Conservation (phyloP, 2,888 invertebrate species). For the Diloba caeruleocephala region DNA sequence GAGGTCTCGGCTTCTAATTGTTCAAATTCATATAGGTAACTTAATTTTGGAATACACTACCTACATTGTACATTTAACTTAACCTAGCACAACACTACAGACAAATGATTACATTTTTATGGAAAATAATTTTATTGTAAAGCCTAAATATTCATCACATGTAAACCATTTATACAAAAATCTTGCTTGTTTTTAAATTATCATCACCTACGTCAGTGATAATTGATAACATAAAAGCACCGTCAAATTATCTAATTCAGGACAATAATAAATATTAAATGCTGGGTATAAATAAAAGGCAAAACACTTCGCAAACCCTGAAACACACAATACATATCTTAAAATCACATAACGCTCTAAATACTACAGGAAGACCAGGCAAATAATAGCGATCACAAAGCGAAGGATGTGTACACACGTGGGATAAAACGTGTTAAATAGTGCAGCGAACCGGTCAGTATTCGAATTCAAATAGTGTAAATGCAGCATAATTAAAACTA, state of each 20-base stretch:
- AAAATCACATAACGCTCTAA: slow-evolving; percentile 52
- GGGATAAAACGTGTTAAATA: slow-evolving; percentile 34
- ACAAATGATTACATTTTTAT: slow-evolving; percentile 52
- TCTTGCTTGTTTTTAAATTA: slow-evolving; percentile 31
- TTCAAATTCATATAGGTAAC: slow-evolving; percentile 37
- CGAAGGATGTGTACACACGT: slow-evolving; percentile 57
- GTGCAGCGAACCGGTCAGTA: slow-evolving; percentile 33
- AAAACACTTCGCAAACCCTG: slow-evolving; percentile 71
- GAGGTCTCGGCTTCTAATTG: slow-evolving; percentile 44
- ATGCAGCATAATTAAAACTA: slow-evolving; percentile 25
- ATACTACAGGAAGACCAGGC: slow-evolving; percentile 64
- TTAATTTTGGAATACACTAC: slow-evolving; percentile 51
- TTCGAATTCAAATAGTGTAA: slow-evolving; percentile 27
- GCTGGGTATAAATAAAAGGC: slow-evolving; percentile 68
- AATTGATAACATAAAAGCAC: slow-evolving; percentile 67
- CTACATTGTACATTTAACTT: slow-evolving; percentile 53
- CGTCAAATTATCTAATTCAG: slow-evolving; percentile 56
- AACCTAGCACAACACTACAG: slow-evolving; percentile 60
- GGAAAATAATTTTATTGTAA: slow-evolving; percentile 37
- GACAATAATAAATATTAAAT: slow-evolving; percentile 64
- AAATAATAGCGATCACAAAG: slow-evolving; percentile 73
- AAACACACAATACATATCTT: slow-evolving; percentile 56
- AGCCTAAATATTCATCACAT: slow-evolving; percentile 55
- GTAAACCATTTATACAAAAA: slow-evolving; percentile 56
- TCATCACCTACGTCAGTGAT: slow-evolving; percentile 52